phyloP scores from a whole-genome alignment of 2,113 vertebrate genomes.

The Entelurus aequoreus region DNA sequence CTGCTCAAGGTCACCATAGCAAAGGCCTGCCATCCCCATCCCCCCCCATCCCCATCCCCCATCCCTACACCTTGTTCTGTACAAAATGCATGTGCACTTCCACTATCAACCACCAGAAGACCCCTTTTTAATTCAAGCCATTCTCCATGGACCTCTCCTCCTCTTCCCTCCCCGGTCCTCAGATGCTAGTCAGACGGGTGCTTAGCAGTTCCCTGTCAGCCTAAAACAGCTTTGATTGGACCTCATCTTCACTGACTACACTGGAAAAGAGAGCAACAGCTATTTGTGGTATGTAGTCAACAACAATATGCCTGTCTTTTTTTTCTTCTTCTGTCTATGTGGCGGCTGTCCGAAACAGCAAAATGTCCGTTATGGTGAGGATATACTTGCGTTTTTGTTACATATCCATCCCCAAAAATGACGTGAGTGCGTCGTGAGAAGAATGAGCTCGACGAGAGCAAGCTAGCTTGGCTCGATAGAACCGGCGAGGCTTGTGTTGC shows the following conservation, averaged over 20 bases:
- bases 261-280: constrained; percentile 26
- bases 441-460: neutral
- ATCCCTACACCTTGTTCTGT: constrained; percentile 8
- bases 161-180: constrained; percentile 44
- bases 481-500: neutral
- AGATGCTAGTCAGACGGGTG: constrained; percentile 56
- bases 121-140: constrained; percentile 26
- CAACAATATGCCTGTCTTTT: neutral
- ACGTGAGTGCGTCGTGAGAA: neutral
- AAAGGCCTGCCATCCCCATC: neutral
- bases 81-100: constrained; percentile 26
- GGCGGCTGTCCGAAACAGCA: neutral
- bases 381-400: neutral
- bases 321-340: neutral
- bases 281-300: constrained; percentile 53
- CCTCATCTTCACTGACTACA: neutral
- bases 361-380: neutral
- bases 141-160: constrained; percentile 35
- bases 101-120: constrained; percentile 54
- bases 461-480: neutral
- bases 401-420: neutral
- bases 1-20: constrained; percentile 51
- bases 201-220: constrained; percentile 40
- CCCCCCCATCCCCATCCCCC: constrained; percentile 25
- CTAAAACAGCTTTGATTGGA: constrained; percentile 24